phyloP scores from a whole-genome alignment of 2,113 vertebrate species.

The Balaeniceps rex region DNA sequence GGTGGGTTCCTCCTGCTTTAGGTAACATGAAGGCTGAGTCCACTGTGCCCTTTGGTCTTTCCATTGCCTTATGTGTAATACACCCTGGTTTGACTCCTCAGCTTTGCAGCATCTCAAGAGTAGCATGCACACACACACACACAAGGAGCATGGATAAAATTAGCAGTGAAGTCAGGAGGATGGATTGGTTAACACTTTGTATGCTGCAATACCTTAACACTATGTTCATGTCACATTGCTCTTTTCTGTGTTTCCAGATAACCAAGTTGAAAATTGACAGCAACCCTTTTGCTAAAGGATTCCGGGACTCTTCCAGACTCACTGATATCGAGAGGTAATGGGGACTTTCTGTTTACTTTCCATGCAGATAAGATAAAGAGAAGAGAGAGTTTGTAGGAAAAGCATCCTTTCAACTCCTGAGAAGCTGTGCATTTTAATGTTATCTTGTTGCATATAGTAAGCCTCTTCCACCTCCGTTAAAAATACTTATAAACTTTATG shows the following conservation, averaged over 20 bases:
- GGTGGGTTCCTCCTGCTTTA: neutral
- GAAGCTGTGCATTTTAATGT: conserved; percentile 24
- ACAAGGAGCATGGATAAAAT: neutral
- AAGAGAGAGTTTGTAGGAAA: conserved; percentile 58
- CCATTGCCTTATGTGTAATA: neutral
- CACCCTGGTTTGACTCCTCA: neutral
- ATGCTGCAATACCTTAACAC: neutral
- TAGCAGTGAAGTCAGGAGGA: neutral
- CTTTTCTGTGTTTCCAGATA: conserved; percentile 82
- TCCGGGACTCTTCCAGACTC: conserved; percentile 97
- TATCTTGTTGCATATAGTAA: neutral
- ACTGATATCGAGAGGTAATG: conserved; percentile 99
- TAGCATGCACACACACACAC: accelerated
- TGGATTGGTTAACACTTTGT: neutral
- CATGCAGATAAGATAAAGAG: conserved; percentile 67
- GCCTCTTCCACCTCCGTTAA: neutral
- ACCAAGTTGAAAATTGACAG: conserved; percentile 99
- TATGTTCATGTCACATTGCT: neutral
- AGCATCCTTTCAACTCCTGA: conserved; percentile 32
- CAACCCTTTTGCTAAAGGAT: conserved; percentile 99
- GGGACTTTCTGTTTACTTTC: conserved; percentile 78
- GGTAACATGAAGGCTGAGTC: neutral
- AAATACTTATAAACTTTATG: conserved; percentile 22
- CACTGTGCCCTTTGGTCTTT: neutral
- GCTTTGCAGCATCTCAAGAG: neutral